Evolutionary conservation across 2,113 vertebrate species (phyloP).

Genomic region (Gorsachius goisagi): DNA sequence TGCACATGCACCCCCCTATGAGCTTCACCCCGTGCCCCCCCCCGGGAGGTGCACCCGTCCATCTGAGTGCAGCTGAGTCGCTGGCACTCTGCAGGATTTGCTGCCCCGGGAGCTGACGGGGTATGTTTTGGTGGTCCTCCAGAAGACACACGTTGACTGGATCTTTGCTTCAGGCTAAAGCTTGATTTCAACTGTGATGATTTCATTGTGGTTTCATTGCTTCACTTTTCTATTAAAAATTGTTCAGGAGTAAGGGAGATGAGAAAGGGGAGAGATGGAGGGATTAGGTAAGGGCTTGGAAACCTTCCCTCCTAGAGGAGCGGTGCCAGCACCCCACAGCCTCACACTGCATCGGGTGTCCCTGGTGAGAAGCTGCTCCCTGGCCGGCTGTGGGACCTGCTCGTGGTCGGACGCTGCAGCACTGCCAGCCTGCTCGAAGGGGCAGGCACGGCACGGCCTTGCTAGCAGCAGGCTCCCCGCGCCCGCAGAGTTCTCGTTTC

Average conservation of each 20-base stretch:
- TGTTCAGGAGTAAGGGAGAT: background rate
- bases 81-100: background rate
- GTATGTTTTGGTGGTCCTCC: accelerated
- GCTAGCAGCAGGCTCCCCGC: background rate
- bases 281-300: slow-evolving; percentile 17
- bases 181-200: background rate
- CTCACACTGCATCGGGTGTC: accelerated
- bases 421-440: background rate
- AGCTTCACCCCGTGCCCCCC: background rate
- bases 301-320: background rate
- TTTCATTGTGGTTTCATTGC: background rate
- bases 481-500: background rate
- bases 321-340: background rate
- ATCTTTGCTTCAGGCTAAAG: background rate
- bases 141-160: background rate
- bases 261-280: background rate
- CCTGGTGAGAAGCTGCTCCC: background rate
- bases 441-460: background rate
- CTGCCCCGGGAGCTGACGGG: background rate
- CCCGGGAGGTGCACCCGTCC: background rate
- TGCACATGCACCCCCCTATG: background rate
- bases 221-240: background rate
- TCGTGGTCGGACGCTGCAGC: background rate
- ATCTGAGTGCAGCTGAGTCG: accelerated
- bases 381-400: background rate